Evolutionary conservation across 2,113 vertebrate species (phyloP).

Genomic region (Holacanthus passer): DNA sequence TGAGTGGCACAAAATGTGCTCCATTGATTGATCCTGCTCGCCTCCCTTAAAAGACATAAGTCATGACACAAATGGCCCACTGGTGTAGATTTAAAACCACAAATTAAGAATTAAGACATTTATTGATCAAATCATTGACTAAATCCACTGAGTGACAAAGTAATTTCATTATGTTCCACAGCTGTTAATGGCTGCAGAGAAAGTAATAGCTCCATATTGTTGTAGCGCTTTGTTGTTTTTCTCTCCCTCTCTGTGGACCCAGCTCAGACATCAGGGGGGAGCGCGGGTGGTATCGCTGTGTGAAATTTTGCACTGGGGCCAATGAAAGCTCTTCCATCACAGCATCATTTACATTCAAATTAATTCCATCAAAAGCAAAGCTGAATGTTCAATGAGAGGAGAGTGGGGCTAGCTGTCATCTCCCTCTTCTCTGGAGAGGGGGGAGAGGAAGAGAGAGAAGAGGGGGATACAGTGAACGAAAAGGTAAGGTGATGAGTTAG

Average conservation of each 20-base stretch:
- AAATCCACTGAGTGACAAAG: conserved; percentile 41
- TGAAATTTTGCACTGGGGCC: conserved; percentile 36
- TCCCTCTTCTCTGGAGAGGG: conserved; percentile 44
- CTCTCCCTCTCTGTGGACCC: conserved; percentile 17
- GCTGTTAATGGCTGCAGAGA: conserved; percentile 52
- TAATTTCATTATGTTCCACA: conserved; percentile 57
- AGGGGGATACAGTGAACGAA: not conserved
- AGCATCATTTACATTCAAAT: conserved; percentile 80
- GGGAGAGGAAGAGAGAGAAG: conserved; percentile 4
- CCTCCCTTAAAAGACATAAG: conserved; percentile 3
- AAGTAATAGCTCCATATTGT: conserved; percentile 36
- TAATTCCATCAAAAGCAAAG: conserved; percentile 80
- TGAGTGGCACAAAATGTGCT: not conserved
- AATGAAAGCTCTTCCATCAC: conserved; percentile 67
- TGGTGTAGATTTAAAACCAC: conserved; percentile 20
- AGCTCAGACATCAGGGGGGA: conserved; percentile 35
- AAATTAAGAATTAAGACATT: conserved; percentile 48
- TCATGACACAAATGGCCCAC: conserved; percentile 29
- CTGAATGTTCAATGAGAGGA: conserved; percentile 70
- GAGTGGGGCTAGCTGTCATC: conserved; percentile 61
- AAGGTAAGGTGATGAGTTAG: conserved; percentile 24
- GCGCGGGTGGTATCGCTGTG: conserved; percentile 11
- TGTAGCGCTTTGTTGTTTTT: conserved; percentile 38
- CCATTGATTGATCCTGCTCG: not conserved
- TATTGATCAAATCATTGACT: conserved; percentile 66